These are phyloP conservation scores for Otus sunia DNA, from an alignment of 2,113 vertebrate genomes.

Conservation along the genomic window DNA sequence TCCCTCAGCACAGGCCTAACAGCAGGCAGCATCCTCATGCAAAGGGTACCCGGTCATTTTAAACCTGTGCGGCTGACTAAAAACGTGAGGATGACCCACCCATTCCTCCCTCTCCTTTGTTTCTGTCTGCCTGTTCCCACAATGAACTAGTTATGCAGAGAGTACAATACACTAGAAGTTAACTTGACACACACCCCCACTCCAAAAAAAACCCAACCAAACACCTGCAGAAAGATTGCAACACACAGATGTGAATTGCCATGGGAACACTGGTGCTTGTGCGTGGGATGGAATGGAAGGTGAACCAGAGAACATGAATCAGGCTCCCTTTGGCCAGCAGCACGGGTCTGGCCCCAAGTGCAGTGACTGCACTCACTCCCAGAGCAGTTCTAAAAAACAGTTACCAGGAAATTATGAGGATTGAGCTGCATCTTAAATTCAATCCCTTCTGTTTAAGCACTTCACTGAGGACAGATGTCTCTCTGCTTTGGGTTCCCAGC, in stretches of 20 bases:
- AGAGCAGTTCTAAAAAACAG: neutral
- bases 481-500: neutral
- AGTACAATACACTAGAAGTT: neutral
- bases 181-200: neutral
- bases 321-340: neutral
- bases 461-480: neutral
- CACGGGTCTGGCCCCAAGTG: fast-evolving
- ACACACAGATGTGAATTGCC: neutral
- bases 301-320: fast-evolving
- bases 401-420: neutral
- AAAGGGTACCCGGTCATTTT: neutral
- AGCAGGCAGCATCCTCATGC: neutral
- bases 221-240: neutral
- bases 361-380: fast-evolving
- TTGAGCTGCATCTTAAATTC: neutral
- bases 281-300: neutral
- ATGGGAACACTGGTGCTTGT: neutral
- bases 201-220: neutral
- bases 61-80: neutral
- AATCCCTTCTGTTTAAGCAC: fast-evolving
- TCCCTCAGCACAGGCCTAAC: neutral
- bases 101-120: neutral
- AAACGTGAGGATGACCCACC: neutral
- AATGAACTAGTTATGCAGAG: neutral
- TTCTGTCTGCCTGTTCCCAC: neutral